Conservation (phyloP, 2,888 invertebrate species). For the Morpho helenor region DNA sequence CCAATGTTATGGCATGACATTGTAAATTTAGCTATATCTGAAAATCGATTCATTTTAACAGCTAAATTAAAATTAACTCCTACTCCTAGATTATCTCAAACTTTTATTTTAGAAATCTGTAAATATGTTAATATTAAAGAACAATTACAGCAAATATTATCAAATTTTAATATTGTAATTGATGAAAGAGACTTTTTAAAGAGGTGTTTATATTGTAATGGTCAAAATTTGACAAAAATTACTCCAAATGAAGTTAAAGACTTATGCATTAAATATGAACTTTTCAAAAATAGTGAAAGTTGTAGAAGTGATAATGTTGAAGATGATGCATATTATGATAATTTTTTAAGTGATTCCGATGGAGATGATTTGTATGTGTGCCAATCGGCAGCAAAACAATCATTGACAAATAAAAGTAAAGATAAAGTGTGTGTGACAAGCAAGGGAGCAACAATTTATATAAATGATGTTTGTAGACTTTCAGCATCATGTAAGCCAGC, state of each 20-base stretch:
- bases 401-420: not conserved
- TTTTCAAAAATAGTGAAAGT: conserved; percentile 25
- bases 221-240: conserved; percentile 45
- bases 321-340: conserved; percentile 48
- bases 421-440: conserved; percentile 64
- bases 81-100: conserved; percentile 71
- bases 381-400: conserved; percentile 33
- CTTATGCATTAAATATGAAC: conserved; percentile 46
- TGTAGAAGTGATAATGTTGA: conserved; percentile 43
- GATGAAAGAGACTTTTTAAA: conserved; percentile 83
- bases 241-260: conserved; percentile 45
- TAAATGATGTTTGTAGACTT: conserved; percentile 66
- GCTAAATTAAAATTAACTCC: conserved; percentile 74
- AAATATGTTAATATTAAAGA: conserved; percentile 70
- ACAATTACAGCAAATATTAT: conserved; percentile 83
- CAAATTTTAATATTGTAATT: conserved; percentile 82
- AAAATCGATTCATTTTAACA: conserved; percentile 54
- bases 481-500: conserved; percentile 74
- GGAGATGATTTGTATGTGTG: conserved; percentile 48
- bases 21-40: conserved; percentile 57
- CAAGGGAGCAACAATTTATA: conserved; percentile 76
- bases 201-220: conserved; percentile 83
- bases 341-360: conserved; percentile 65
- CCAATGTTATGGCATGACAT: conserved; percentile 64
- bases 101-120: conserved; percentile 76